Conservation (phyloP, 2,888 invertebrate species). For the Minunthozetes semirufus region DNA sequence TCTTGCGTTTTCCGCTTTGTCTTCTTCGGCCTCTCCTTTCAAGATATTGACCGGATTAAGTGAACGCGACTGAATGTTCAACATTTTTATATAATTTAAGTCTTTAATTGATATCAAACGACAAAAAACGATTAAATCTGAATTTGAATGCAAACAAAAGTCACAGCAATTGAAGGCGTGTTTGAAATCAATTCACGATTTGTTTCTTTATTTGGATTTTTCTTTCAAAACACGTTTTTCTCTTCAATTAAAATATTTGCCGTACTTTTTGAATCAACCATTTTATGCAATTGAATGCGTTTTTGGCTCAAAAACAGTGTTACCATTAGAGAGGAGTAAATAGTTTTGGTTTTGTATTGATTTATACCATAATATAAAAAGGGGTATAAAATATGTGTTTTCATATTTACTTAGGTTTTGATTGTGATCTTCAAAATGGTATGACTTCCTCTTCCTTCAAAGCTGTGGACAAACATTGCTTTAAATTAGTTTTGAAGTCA, state of each 20-base stretch:
- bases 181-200: background rate
- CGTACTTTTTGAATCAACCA: too few species aligned
- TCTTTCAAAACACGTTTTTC: background rate
- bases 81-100: background rate
- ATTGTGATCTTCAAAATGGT: background rate
- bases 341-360: too few species aligned
- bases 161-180: background rate
- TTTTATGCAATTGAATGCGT: too few species aligned
- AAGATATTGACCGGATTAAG: constrained; percentile 88
- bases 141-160: background rate
- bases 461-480: background rate
- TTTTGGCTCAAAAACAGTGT: too few species aligned
- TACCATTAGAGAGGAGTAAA: too few species aligned
- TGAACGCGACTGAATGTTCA: constrained; percentile 38
- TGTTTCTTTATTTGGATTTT: background rate
- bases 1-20: constrained; percentile 93
- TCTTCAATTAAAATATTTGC: too few species aligned
- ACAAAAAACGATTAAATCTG: background rate
- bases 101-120: background rate
- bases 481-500: background rate
- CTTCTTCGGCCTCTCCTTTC: constrained; percentile 93
- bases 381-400: background rate
- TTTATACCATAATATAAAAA: too few species aligned
- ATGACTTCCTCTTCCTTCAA: background rate
- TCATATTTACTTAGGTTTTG: background rate